phyloP scores from a whole-genome alignment of 2,888 invertebrate species.

The Luperina testacea region DNA sequence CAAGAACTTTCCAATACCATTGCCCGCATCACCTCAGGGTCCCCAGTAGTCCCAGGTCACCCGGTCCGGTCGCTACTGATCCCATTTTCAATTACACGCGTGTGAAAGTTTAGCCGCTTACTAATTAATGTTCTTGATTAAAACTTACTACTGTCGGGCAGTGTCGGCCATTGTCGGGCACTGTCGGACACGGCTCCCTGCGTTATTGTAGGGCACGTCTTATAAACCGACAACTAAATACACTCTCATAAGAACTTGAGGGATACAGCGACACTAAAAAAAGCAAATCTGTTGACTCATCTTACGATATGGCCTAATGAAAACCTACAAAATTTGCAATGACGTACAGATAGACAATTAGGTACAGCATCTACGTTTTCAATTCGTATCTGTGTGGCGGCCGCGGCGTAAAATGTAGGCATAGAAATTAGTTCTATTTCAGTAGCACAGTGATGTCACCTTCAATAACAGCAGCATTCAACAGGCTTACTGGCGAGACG shows the following conservation, averaged over 20 bases:
- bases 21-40: neutral
- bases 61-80: constrained; percentile 29
- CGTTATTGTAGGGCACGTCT: constrained; percentile 31
- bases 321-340: neutral
- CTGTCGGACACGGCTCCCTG: neutral
- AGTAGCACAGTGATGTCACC: neutral
- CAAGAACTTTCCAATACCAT: neutral
- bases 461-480: constrained; percentile 3
- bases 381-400: neutral
- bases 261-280: constrained; percentile 2
- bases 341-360: neutral
- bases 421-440: neutral
- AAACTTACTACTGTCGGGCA: constrained; percentile 60
- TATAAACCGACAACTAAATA: constrained; percentile 45
- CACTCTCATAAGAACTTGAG: constrained; percentile 37
- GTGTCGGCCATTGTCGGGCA: neutral
- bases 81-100: constrained; percentile 65
- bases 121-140: constrained; percentile 72
- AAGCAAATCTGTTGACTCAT: neutral
- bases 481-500: neutral
- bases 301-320: neutral
- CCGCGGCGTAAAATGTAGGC: neutral
- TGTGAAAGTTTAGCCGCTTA: constrained; percentile 61
- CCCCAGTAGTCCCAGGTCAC: neutral
- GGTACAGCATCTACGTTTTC: neutral